Base-by-base conservation (phyloP, 2,888 invertebrate genomes). In the Cerceris ruficornis region DNA sequence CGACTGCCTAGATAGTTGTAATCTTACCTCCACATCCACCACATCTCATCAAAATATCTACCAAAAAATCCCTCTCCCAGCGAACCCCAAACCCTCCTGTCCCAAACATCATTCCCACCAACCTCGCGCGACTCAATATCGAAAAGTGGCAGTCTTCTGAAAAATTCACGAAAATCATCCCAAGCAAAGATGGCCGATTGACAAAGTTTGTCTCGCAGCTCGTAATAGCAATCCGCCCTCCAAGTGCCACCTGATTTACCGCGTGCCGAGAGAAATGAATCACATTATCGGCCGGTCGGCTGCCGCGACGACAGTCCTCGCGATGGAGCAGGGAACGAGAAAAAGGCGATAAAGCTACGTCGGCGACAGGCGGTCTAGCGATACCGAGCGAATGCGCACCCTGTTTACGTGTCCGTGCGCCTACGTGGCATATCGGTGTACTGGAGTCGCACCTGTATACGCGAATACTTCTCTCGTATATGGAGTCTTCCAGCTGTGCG, bases 291-390 rank as follows among this genome's bases (percentile, higher is more conserved):
- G 85, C 15, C 76, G 69, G 75, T 75, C 72, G 64, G 75, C 75
- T 52, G 79, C 62, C 59, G 64, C 73, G 79, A 67, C 76, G 86
- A 85, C 82, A 83, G 80, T 75, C 71, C 69, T 68, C 69, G 78
- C 77, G 71, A 70, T 75, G 71, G 77, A 73, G 65, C 50, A 61
- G 75, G 74, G 68, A 70, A 67, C 71, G 59, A 76, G 83, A 79
- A 86, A 84, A 83, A 87, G 73, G 72, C 80, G 89, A 90, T 89
- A 89, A 91, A 88, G 84, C 81, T 77, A 74, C 69, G 28, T 4
- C 4, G 87, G 91, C 91, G 90, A 89, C 90, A 90, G 84, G 90
- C 90, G 70, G 90, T 90, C 90, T 90, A 87, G 87, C 85, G 87
- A 88, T 86, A 87, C 77, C 46, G 77, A 69, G 66, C 69, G 61